Percentiles rank a stretch among this genome's conserved stretches.
Conservation (phyloP, 1,140 invertebrate genomes). For the Pinna nobilis region DNA sequence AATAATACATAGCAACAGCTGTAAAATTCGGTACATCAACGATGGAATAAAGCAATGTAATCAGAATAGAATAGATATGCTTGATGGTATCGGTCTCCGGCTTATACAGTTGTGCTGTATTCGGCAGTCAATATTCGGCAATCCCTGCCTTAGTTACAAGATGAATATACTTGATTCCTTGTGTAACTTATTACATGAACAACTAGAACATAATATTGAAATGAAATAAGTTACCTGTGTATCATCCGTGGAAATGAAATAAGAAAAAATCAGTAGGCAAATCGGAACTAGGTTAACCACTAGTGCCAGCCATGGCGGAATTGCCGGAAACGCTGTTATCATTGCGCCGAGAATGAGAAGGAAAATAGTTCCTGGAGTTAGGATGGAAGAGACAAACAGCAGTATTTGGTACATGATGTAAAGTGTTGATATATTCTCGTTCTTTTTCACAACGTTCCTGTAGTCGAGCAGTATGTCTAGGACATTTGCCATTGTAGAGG, state of each 20-base stretch:
- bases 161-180: too few species aligned
- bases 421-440: conserved; percentile 51
- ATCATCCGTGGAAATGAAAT: conserved; percentile 3
- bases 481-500: conserved; percentile 81
- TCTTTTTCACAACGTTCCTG: conserved; percentile 64
- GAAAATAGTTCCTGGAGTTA: conserved; percentile 82
- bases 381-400: conserved; percentile 77
- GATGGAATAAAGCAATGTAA: too few species aligned
- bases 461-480: conserved; percentile 76
- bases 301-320: conserved; percentile 76
- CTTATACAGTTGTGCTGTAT: too few species aligned
- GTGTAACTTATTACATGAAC: too few species aligned
- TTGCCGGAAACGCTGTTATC: conserved; percentile 74
- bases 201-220: too few species aligned
- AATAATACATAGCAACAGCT: too few species aligned
- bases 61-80: too few species aligned
- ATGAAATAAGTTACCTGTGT: not conserved
- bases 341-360: conserved; percentile 80
- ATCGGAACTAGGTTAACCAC: conserved; percentile 76
- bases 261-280: conserved; percentile 41
- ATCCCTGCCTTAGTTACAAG: too few species aligned
- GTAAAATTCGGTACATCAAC: too few species aligned
- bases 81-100: too few species aligned
- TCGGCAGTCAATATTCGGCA: too few species aligned
- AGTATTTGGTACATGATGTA: conserved; percentile 63